These are phyloP conservation scores for Mesitornis unicolor DNA, from an alignment of 2,113 vertebrate genomes.

Conservation along the genomic window DNA sequence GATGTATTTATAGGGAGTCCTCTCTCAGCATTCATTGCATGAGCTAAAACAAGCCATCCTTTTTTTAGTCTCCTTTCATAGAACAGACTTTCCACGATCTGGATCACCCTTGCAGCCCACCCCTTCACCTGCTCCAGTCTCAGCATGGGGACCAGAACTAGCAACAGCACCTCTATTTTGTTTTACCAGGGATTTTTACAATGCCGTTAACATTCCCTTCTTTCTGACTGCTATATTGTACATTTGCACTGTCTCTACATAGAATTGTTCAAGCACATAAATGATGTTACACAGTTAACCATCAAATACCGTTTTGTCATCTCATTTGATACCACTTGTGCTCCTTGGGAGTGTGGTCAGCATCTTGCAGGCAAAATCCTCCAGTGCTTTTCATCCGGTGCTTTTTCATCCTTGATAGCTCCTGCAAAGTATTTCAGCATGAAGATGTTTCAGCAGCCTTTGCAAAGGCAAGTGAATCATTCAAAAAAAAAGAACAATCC, in stretches of 20 bases:
- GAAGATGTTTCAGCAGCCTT: constrained; percentile 21
- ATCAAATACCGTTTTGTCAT: background rate
- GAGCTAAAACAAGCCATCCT: constrained; percentile 28
- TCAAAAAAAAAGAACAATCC: constrained; percentile 14
- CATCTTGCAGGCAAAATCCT: constrained; percentile 33
- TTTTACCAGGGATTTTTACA: background rate
- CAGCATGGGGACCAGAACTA: background rate
- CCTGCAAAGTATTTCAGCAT: background rate
- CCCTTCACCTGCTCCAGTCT: background rate
- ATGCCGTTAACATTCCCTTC: background rate
- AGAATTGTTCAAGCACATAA: background rate
- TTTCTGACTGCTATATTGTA: background rate
- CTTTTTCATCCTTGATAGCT: constrained; percentile 39
- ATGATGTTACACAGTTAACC: background rate
- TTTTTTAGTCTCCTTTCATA: constrained; percentile 30
- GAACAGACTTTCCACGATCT: background rate
- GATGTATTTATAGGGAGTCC: constrained; percentile 56
- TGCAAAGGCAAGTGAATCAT: constrained; percentile 47
- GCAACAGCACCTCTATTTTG: background rate
- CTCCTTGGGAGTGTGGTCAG: constrained; percentile 15
- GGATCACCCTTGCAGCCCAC: constrained; percentile 14
- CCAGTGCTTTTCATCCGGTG: background rate
- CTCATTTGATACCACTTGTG: background rate
- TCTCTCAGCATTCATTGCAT: constrained; percentile 41
- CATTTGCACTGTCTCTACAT: background rate